Evolutionary conservation across 2,113 vertebrate genomes (phyloP), one percentile per base, ranked within the genome.

Genomic region (Lanius collurio): DNA sequence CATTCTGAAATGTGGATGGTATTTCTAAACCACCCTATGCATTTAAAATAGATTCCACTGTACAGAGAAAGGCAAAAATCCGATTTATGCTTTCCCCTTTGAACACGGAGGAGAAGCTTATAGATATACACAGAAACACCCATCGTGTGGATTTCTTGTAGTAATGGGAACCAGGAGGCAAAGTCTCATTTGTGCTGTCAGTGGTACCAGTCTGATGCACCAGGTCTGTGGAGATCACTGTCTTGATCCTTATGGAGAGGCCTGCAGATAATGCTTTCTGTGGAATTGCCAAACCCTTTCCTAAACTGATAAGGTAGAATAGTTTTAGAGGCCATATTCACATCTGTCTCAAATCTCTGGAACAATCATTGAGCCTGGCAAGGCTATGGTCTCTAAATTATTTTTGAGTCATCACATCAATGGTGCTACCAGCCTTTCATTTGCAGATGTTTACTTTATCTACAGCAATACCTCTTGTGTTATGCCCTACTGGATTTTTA

Each of bases 321-420:
- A 35, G 17, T 57, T 87, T 76, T 27, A 77, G 69, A 85, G n/a
- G 59, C n/a, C 16, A 6, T 6, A 15, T 59, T 69, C 41, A 62
- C 22, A n/a, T 46, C 44, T 44, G 0, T 19, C 31, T 81, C 37
- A 55, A 26, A 30, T 47, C 53, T 57, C 44, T 47, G 24, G 59
- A 87, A 17, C 15, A 49, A 1, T 83, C 33, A 13, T 49, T 77
- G 2, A 9, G 23, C 47, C 62, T 70, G 52, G 30, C 7, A 17
- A n/a, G 41, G 31, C 27, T 37, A 3, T 26, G 41, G 8, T 35
- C 87, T 96, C 94, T 96, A 93, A 93, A 89, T 94, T 65, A 80
- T 79, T 84, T 70, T 90, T 86, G 83, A 96, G 93, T 92, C 91
- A 94, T 91, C 86, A 77, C 91, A 93, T 26, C 35, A 27, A 14